These are phyloP conservation scores for Drosophila punjabiensis DNA, from an alignment of 1,140 invertebrate genomes.

Conservation along the genomic window DNA sequence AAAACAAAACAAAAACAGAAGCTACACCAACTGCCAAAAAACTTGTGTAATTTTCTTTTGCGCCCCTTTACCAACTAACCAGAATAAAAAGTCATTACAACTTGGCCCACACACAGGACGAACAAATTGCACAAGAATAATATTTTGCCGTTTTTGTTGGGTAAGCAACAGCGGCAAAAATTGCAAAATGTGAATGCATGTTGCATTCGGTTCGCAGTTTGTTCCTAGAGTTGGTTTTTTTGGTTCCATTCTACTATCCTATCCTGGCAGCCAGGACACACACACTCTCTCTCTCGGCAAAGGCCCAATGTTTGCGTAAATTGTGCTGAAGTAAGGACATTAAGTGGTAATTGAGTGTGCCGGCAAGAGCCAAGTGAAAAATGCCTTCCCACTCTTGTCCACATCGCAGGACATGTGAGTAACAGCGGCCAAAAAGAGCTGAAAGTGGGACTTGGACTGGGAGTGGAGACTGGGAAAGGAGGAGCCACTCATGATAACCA, in stretches of 20 bases:
- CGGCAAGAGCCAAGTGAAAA: conserved; percentile 54
- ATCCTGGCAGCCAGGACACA: background rate
- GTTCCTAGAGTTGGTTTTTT: background rate
- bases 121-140: conserved; percentile 49
- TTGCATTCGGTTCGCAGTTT: conserved; percentile 22
- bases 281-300: conserved; percentile 4
- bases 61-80: conserved; percentile 11
- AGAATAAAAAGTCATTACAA: conserved; percentile 67
- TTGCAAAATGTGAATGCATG: conserved; percentile 47
- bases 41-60: conserved; percentile 53
- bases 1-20: conserved; percentile 42
- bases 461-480: background rate
- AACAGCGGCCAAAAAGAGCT: conserved; percentile 4
- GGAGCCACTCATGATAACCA: conserved; percentile 33
- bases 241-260: conserved; percentile 1
- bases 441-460: background rate
- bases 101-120: conserved; percentile 28
- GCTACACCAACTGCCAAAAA: conserved; percentile 24
- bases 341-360: conserved; percentile 76
- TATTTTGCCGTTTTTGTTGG: conserved; percentile 27
- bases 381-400: conserved; percentile 34
- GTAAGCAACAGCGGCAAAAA: conserved; percentile 22
- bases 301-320: conserved; percentile 69
- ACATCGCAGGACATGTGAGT: conserved; percentile 29
- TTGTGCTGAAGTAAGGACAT: conserved; percentile 76